Percentiles rank a stretch among this genome's conserved stretches.
These are phyloP conservation scores for Drosophila gaucha DNA, from an alignment of 2,888 invertebrate genomes.

Conservation along the genomic window DNA sequence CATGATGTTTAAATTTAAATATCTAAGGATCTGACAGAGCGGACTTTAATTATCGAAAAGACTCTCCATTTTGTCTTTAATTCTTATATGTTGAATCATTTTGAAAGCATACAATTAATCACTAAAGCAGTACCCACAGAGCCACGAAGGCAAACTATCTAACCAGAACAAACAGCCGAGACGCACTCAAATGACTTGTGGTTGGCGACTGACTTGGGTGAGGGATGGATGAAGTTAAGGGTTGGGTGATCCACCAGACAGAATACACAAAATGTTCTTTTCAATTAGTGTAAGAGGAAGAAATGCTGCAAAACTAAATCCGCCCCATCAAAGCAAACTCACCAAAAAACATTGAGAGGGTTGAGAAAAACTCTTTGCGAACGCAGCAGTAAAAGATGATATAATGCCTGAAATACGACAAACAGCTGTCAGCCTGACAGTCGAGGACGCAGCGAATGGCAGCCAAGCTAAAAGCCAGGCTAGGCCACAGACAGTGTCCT, in stretches of 20 bases:
- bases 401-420: conserved; percentile 71
- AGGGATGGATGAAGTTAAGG: not conserved
- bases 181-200: conserved; percentile 39
- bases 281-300: conserved; percentile 63
- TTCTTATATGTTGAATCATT: too few species aligned
- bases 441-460: conserved; percentile 42
- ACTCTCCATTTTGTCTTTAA: conserved; percentile 16
- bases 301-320: conserved; percentile 53
- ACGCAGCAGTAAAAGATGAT: conserved; percentile 51
- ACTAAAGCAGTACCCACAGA: conserved; percentile 11
- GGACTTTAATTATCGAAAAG: not conserved
- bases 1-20: not conserved
- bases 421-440: conserved; percentile 73
- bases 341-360: conserved; percentile 13
- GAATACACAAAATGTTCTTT: conserved; percentile 66
- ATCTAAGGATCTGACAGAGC: not conserved
- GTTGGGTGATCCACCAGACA: not conserved
- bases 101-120: too few species aligned
- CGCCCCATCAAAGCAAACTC: conserved; percentile 54
- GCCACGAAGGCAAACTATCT: not conserved
- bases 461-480: conserved; percentile 8
- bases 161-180: conserved; percentile 37
- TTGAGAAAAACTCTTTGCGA: conserved; percentile 21
- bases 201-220: conserved; percentile 17
- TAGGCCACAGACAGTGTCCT: conserved; percentile 30